phyloP scores from a whole-genome alignment of 2,888 invertebrate genomes.

The Melolontha melolontha region DNA sequence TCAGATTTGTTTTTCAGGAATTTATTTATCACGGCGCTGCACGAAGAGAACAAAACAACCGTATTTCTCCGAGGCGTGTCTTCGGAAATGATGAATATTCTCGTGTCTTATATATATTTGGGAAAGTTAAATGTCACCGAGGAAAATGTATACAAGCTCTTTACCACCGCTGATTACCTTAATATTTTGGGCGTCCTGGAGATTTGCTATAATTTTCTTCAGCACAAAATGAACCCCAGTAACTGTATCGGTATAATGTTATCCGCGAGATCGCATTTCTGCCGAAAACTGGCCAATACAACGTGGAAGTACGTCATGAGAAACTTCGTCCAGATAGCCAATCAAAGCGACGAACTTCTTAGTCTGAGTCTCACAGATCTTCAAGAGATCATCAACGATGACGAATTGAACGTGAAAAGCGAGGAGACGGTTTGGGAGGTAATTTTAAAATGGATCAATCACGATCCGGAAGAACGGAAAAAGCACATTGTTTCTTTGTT shows the following conservation, averaged over 20 bases:
- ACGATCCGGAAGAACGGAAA: constrained; percentile 79
- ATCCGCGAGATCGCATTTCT: constrained; percentile 81
- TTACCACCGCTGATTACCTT: constrained; percentile 90
- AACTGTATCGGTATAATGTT: constrained; percentile 88
- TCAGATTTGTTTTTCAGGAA: constrained; percentile 70
- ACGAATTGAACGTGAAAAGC: constrained; percentile 87
- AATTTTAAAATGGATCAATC: constrained; percentile 88
- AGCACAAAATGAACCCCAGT: constrained; percentile 75
- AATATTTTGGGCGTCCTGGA: constrained; percentile 85
- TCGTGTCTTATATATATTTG: constrained; percentile 89
- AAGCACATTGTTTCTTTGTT: constrained; percentile 81
- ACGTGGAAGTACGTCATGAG: constrained; percentile 71
- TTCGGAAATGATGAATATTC: constrained; percentile 79
- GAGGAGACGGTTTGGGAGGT: constrained; percentile 91
- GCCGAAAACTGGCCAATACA: constrained; percentile 77
- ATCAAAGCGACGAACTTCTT: constrained; percentile 80
- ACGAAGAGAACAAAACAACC: constrained; percentile 75
- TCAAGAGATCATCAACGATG: constrained; percentile 81
- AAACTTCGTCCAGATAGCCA: constrained; percentile 80
- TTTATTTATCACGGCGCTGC: constrained; percentile 84
- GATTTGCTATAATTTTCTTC: constrained; percentile 83
- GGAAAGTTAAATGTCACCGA: constrained; percentile 80
- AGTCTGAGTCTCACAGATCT: constrained; percentile 80
- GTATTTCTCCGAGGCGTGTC: constrained; percentile 83
- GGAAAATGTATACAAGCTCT: constrained; percentile 83